These are phyloP conservation scores for Sesia apiformis DNA, from an alignment of 2,888 invertebrate species.

Conservation along the genomic window DNA sequence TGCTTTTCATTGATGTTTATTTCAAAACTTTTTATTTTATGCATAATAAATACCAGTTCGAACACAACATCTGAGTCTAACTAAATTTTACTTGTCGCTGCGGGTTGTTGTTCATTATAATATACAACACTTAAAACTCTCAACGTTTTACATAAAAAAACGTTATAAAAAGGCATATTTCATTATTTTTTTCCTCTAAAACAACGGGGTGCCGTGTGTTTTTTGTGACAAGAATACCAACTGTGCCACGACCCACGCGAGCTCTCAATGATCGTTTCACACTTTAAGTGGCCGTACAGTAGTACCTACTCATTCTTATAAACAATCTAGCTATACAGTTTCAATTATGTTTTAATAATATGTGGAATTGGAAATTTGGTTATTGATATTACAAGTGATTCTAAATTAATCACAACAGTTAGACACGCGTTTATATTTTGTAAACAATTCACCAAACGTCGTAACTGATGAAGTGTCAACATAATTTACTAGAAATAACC, in stretches of 20 bases:
- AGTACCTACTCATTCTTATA: slow-evolving; percentile 18
- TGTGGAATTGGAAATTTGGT: no score
- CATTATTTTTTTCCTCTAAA: slow-evolving; percentile 66
- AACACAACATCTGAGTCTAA: slow-evolving; percentile 2
- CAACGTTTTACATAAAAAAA: slow-evolving; percentile 58
- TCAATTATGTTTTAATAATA: no score
- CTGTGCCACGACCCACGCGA: slow-evolving; percentile 54
- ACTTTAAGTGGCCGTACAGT: slow-evolving; percentile 63
- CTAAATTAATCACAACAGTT: no score
- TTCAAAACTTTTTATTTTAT: background rate
- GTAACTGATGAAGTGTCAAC: background rate
- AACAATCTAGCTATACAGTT: no score
- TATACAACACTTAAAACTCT: slow-evolving; percentile 53
- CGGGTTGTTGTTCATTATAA: slow-evolving; percentile 40
- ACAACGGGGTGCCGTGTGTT: slow-evolving; percentile 69
- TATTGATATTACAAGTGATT: no score
- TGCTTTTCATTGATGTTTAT: background rate
- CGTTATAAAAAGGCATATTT: slow-evolving; percentile 59
- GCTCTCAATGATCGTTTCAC: slow-evolving; percentile 58
- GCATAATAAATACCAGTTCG: background rate
- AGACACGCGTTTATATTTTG: no score
- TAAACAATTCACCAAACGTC: background rate
- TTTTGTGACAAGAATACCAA: slow-evolving; percentile 58
- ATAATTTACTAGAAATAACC: slow-evolving; percentile 15
- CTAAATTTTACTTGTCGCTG: slow-evolving; percentile 35